Base-by-base conservation (phyloP, 2,888 invertebrate genomes). In the Koerneria pararmatus region DNA sequence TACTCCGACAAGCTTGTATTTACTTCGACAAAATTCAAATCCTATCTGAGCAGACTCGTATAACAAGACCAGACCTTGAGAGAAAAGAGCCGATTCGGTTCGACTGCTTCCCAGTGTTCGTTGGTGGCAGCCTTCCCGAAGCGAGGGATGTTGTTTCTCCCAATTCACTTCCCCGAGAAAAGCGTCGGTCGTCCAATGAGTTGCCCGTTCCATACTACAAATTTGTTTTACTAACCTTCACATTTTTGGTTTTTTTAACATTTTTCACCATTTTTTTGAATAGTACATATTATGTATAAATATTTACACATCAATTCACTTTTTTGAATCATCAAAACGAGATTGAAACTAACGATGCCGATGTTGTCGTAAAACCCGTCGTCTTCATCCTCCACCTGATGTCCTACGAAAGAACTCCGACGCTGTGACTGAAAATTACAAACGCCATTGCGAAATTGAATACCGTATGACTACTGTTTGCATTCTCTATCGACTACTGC, bases 351-450 rank as follows among this genome's bases (percentile, higher is more conserved):
- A 46, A 76, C 76, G 32, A 71, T 71, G 64, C 74, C 75, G 57
- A 80, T 77, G 67, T 80, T 80, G 64, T 80, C 80, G 69, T 80
- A 80, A 71, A 80, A 78, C 32, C 77, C 79, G 58, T 72, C 75
- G 54, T 80, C 80, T 35, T 76, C 78, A 41, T 79, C 77, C 37
- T 75, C 77, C 3, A 75, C 71, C 53, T 75, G 75, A 24, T 71
- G 69, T 41, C 73, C 73, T 29, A 73, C 69, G 19, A 74, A 58
- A 31, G 74, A 69, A 68, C 74, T 71, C 27, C 76, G 65, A 35
- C 73, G 71, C 46, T 41, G 46, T n/a, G n/a, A n/a, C n/a, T n/a
- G n/a, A n/a, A n/a, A n/a, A n/a, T n/a, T n/a, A n/a, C n/a, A n/a
- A n/a, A n/a, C n/a, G n/a, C n/a, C n/a, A n/a, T n/a, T n/a, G n/a